These are phyloP conservation scores for Suncus etruscus DNA, from an alignment of 2,113 vertebrate species.

Conservation along the genomic window DNA sequence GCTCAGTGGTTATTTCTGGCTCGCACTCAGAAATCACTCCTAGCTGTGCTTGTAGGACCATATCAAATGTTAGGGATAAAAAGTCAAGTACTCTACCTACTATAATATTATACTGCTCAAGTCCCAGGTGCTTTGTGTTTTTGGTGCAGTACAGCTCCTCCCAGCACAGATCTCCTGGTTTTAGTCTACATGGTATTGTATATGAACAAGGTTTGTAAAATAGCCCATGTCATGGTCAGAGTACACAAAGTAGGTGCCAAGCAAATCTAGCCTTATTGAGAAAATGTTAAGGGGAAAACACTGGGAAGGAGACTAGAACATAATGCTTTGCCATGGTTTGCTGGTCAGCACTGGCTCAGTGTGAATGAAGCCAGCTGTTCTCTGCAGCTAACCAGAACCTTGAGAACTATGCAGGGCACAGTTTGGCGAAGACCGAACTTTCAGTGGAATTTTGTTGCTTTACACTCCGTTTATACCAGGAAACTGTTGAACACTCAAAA, in stretches of 20 bases:
- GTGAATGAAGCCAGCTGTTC: not conserved
- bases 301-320: not conserved
- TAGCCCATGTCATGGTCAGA: not conserved
- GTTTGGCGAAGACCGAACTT: not conserved
- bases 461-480: conserved; percentile 37
- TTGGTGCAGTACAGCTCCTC: not conserved
- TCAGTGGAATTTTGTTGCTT: conserved; percentile 36
- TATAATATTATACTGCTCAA: no score
- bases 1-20: no score
- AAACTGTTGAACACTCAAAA: conserved; percentile 15
- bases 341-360: not conserved
- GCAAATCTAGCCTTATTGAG: not conserved
- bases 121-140: no score
- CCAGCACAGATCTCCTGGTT: not conserved
- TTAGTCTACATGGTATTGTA: no score
- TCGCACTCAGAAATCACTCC: no score
- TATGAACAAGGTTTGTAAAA: not conserved
- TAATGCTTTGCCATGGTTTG: not conserved
- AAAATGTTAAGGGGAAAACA: not conserved
- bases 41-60: no score
- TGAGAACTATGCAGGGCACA: not conserved
- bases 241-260: not conserved
- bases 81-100: no score
- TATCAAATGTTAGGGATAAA: no score
- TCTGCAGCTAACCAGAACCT: not conserved